A percentile compares a stretch with the other conserved stretches of the same genome.
Evolutionary conservation across 2,888 invertebrate genomes (phyloP).

Genomic region (Amblyteles armatorius): DNA sequence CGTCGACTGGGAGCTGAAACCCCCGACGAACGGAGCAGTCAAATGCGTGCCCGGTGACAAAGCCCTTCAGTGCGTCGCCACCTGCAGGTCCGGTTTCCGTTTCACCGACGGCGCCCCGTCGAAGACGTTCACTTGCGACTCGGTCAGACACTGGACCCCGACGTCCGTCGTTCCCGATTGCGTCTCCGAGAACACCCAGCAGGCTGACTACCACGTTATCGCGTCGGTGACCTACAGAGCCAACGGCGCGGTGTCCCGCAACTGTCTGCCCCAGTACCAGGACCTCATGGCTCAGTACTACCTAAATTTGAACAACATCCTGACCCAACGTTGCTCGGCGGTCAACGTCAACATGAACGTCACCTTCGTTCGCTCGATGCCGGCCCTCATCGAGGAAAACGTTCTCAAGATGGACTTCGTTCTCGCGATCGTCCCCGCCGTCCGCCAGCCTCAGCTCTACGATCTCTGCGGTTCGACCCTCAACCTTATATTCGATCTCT

Average conservation of each 20-base stretch:
- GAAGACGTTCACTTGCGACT: slow-evolving; percentile 94
- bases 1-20: slow-evolving; percentile 96
- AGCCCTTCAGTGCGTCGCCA: slow-evolving; percentile 95
- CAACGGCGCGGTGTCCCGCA: slow-evolving; percentile 94
- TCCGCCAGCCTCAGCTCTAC: slow-evolving; percentile 96
- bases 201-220: slow-evolving; percentile 97
- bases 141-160: slow-evolving; percentile 93
- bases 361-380: slow-evolving; percentile 93
- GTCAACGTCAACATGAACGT: slow-evolving; percentile 98
- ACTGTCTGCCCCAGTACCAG: slow-evolving; percentile 94
- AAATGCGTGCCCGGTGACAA: slow-evolving; percentile 94
- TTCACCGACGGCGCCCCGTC: slow-evolving; percentile 96
- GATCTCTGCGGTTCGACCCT: slow-evolving; percentile 97
- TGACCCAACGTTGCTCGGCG: slow-evolving; percentile 97
- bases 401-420: slow-evolving; percentile 96
- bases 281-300: slow-evolving; percentile 94
- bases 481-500: slow-evolving; percentile 96
- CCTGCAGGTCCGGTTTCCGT: slow-evolving; percentile 94
- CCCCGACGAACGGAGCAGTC: slow-evolving; percentile 94
- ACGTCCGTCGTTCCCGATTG: slow-evolving; percentile 97
- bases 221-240: slow-evolving; percentile 95
- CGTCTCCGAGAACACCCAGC: slow-evolving; percentile 97
- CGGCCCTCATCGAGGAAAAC: slow-evolving; percentile 93
- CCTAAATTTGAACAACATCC: slow-evolving; percentile 90
- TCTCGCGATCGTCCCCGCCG: slow-evolving; percentile 93